Evolutionary conservation across 2,113 vertebrate species (phyloP).

Genomic region (Macroglossus sobrinus): DNA sequence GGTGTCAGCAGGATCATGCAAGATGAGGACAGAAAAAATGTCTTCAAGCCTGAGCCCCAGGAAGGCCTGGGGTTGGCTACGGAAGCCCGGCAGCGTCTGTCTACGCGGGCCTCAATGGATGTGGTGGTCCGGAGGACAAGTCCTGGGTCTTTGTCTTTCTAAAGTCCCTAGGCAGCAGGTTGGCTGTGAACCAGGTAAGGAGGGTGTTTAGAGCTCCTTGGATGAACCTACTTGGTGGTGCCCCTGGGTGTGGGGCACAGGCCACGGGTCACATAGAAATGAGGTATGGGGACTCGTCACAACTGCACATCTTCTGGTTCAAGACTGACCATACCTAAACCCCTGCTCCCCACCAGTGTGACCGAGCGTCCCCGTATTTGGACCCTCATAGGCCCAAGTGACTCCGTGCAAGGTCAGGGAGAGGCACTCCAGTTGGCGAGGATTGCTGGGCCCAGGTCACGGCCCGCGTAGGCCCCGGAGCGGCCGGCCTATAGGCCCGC

Average conservation of each 20-base stretch:
- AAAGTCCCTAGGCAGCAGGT: neutral
- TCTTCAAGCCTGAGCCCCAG: neutral
- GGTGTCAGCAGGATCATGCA: neutral
- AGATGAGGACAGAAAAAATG: neutral
- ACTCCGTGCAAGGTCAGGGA: neutral
- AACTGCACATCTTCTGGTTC: neutral
- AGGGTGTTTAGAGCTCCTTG: neutral
- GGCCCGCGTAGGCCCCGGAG: neutral
- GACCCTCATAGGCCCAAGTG: neutral
- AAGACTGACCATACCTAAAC: neutral
- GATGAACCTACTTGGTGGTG: neutral
- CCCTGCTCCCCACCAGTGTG: neutral
- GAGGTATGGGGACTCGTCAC: neutral
- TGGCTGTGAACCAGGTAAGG: too few relatives aligned
- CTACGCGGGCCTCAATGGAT: neutral
- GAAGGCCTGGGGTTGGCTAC: neutral
- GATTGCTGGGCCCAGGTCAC: neutral
- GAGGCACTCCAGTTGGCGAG: neutral
- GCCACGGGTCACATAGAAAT: neutral
- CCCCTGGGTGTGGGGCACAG: neutral
- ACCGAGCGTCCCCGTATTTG: neutral
- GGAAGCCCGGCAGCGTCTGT: neutral
- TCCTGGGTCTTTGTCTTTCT: neutral
- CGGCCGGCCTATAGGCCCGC: neutral
- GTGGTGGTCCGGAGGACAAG: neutral